Evolutionary conservation across 2,888 invertebrate species (phyloP), one percentile per base, ranked within the genome.

Genomic region (Drosophila percnosoma): DNA sequence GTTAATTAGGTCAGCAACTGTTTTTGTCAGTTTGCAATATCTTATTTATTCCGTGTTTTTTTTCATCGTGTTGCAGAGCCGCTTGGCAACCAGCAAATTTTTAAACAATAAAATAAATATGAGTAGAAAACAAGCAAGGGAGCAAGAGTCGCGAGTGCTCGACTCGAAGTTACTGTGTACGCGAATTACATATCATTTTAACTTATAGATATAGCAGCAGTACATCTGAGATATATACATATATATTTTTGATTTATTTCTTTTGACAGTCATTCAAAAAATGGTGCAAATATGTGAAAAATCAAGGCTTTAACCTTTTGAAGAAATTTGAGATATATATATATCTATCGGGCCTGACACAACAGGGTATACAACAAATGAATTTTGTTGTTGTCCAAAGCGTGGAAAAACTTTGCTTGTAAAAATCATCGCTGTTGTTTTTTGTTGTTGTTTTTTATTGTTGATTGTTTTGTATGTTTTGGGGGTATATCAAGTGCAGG

Each of bases 1-100:
- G 88, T 82, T 87, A 87, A 90, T 90, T 87, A 73, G 91, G 87
- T 90, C 87, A 87, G 73, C 90, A 88, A 88, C 89, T 90, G 87
- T 75, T 90, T 87, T 90, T 82, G 89, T 86, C 90, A 90, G 73
- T 90, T 90, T 78, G 71, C 68, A 63, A 75, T 84, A 87, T 72
- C 75, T 59, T 58, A 51, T 57, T 58, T 48, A 34, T 52, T 8
- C 33, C 54, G 27, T 58, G 58, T 68, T 51, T 51, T 24, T 52
- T 69, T 59, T 54, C 31, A 0, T 49, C 36, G 45, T 65, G 55
- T 67, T 69, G 53, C 58, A 36, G 51, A 24, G 48, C 42, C 62
- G 85, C 90, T 62, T 83, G 90, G 68, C 89, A 90, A 83, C 80
- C 62, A 51, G 54, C 49, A 33, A 27, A 53, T 54, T 49, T 33